These are phyloP conservation scores for Calosoma granatense DNA, from an alignment of 1,140 invertebrate species.

Conservation along the genomic window DNA sequence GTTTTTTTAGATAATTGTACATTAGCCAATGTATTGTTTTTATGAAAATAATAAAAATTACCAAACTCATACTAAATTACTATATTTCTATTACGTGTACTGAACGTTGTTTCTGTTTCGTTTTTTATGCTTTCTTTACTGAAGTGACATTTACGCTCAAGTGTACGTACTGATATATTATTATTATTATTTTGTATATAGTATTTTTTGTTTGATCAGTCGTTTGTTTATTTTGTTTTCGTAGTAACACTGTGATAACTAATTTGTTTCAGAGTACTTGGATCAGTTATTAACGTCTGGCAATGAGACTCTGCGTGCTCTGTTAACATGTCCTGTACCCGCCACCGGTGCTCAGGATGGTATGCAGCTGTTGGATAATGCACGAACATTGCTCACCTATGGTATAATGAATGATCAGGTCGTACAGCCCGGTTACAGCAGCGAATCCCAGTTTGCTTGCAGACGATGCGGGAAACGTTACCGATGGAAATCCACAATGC, in stretches of 20 bases:
- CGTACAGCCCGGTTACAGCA: conserved; percentile 37
- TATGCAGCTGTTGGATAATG: background rate
- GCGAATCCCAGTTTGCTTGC: conserved; percentile 64
- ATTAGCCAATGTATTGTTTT: too few species aligned
- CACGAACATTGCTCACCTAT: background rate
- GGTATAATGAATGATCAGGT: conserved; percentile 30
- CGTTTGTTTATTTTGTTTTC: conserved; percentile 4
- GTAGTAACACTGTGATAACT: background rate
- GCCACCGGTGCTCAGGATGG: background rate
- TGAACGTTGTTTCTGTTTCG: too few species aligned
- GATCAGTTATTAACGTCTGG: background rate
- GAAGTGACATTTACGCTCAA: too few species aligned
- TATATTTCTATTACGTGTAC: too few species aligned
- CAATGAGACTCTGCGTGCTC: conserved; percentile 9
- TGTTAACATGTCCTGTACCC: conserved; percentile 8
- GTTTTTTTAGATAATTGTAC: too few species aligned
- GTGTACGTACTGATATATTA: too few species aligned
- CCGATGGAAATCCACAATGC: conserved; percentile 70
- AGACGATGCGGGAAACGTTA: conserved; percentile 70
- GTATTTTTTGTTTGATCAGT: too few species aligned
- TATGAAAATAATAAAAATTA: too few species aligned
- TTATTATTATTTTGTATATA: too few species aligned
- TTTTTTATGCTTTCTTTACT: too few species aligned
- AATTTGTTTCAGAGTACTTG: conserved; percentile 5
- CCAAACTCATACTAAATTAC: too few species aligned